Conservation (phyloP, 2,113 vertebrate species). For the Pongo pygmaeus region DNA sequence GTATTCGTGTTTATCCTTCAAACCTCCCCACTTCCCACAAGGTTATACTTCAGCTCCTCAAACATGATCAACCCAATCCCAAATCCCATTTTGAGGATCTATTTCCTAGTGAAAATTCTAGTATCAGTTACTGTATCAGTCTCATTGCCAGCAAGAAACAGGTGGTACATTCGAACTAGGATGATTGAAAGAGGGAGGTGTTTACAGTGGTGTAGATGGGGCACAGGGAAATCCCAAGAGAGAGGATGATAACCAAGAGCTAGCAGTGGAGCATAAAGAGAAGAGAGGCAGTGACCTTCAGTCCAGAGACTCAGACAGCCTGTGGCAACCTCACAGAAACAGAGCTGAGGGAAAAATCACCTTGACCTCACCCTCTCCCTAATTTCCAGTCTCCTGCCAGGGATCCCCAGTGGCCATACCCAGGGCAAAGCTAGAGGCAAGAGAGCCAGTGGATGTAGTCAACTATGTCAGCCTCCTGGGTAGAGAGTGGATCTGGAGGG, state of each 20-base stretch:
- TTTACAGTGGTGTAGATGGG: neutral
- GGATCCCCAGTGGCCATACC: neutral
- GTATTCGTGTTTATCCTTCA: neutral
- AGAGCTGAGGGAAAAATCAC: neutral
- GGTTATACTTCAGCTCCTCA: neutral
- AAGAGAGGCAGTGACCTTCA: neutral
- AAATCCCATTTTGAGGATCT: slow-evolving; percentile 1
- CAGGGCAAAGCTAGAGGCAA: neutral
- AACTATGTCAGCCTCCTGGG: neutral
- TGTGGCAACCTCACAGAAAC: neutral
- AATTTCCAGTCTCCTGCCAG: neutral
- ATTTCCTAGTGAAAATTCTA: neutral
- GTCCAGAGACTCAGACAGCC: neutral
- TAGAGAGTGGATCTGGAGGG: neutral
- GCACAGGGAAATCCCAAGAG: neutral
- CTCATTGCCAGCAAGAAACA: neutral
- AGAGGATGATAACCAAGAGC: neutral
- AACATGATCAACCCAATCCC: neutral
- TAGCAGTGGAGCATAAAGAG: neutral
- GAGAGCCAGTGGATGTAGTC: neutral
- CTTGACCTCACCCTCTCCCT: neutral
- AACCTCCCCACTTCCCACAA: neutral
- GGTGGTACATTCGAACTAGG: neutral
- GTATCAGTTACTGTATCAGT: neutral
- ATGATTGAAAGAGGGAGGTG: neutral